A percentile compares a stretch with the other conserved stretches of the same genome.
Evolutionary conservation across 2,797 vertebrate genomes (phyloP).

Genomic region (Salmo trutta): DNA sequence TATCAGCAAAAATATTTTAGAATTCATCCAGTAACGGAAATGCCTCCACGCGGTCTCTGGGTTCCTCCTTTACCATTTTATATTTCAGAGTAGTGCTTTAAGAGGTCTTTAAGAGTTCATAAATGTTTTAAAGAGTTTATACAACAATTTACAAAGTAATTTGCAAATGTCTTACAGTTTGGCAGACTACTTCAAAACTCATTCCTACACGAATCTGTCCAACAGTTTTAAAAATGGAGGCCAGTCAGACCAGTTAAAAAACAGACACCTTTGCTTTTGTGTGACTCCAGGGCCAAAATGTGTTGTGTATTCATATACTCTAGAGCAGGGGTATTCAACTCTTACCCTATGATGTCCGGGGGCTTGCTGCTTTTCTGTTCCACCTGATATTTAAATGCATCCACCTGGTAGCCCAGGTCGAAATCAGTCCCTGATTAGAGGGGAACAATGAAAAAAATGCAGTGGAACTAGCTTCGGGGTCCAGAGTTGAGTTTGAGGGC

Average conservation of each 20-base stretch:
- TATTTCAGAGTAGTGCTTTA: constrained; percentile 26
- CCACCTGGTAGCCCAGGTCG: too few species aligned
- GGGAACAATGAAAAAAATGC: too few species aligned
- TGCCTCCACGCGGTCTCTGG: constrained; percentile 31
- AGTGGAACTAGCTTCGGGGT: too few species aligned
- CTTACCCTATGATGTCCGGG: too few species aligned
- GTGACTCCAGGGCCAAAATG: constrained; percentile 39
- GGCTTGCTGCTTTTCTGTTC: too few species aligned
- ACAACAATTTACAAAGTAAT: constrained; percentile 8
- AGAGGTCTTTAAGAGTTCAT: constrained; percentile 30
- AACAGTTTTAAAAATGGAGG: constrained; percentile 33
- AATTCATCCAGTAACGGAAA: constrained; percentile 53
- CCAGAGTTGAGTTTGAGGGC: too few species aligned
- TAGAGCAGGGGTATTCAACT: background rate
- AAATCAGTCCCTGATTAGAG: too few species aligned
- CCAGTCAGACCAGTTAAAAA: background rate
- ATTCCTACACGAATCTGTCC: constrained; percentile 35
- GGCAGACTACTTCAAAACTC: background rate
- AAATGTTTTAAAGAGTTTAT: constrained; percentile 6
- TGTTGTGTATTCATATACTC: constrained; percentile 30
- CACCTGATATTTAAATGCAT: too few species aligned
- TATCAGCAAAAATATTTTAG: constrained; percentile 59
- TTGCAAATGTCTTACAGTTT: constrained; percentile 22
- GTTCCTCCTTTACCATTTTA: constrained; percentile 47
- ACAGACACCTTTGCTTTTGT: constrained; percentile 38